Evolutionary conservation across 2,113 vertebrate species (phyloP).

Genomic region (Nipponia nippon): DNA sequence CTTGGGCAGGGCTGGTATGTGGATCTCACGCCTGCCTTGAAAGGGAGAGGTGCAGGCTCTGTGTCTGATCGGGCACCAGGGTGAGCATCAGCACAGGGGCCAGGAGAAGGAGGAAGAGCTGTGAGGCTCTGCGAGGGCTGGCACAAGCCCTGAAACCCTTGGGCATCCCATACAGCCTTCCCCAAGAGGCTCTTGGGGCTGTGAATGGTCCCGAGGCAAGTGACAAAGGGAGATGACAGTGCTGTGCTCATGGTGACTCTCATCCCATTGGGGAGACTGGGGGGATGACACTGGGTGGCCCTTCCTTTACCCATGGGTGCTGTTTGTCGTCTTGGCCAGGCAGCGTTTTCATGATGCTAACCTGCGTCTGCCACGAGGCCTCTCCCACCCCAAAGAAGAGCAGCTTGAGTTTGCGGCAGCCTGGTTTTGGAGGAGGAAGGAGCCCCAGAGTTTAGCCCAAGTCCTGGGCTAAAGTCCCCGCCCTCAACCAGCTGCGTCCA

Average conservation of each 20-base stretch:
- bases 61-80: not conserved
- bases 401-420: not conserved
- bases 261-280: not conserved
- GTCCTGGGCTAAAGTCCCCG: not conserved
- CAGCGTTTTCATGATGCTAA: not conserved
- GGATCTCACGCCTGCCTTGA: not conserved
- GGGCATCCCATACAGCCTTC: not conserved
- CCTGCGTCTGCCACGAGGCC: not conserved
- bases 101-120: not conserved
- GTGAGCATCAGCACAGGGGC: not conserved
- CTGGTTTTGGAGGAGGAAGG: not conserved
- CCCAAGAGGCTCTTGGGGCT: not conserved
- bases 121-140: not conserved
- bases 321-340: not conserved
- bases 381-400: not conserved
- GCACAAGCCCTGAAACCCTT: not conserved
- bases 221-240: not conserved
- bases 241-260: not conserved
- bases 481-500: not conserved
- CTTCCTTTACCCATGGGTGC: not conserved
- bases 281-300: not conserved
- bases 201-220: not conserved
- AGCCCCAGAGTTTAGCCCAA: not conserved
- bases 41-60: not conserved
- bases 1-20: rapidly evolving